Conservation (phyloP, 2,797 vertebrate species). For the Epinephelus malabaricus region DNA sequence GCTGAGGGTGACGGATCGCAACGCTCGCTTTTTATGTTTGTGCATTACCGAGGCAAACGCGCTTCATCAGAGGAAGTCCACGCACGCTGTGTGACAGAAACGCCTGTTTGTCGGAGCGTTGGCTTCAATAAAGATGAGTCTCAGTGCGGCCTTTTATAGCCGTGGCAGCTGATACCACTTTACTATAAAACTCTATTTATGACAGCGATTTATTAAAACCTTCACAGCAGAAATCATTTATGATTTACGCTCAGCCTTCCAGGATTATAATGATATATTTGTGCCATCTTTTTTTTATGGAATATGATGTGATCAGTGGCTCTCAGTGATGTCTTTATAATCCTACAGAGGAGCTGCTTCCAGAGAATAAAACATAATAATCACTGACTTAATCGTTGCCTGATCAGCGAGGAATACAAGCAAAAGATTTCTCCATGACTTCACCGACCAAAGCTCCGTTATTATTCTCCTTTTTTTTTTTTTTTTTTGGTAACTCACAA, state of each 20-base stretch:
- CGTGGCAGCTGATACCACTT: constrained; percentile 9
- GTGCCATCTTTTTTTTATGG: constrained; percentile 36
- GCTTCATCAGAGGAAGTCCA: constrained; percentile 41
- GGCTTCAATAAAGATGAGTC: constrained; percentile 25
- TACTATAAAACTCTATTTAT: constrained; percentile 28
- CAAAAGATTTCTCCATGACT: constrained; percentile 25
- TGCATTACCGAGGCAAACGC: constrained; percentile 29
- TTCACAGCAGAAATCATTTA: constrained; percentile 23
- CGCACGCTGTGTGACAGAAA: constrained; percentile 3
- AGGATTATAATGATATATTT: constrained; percentile 33
- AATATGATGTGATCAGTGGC: constrained; percentile 33
- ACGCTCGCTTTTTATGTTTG: constrained; percentile 34
- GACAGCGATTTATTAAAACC: constrained; percentile 33
- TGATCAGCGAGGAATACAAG: constrained; percentile 13
- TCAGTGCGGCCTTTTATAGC: constrained; percentile 18
- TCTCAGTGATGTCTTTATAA: constrained; percentile 31
- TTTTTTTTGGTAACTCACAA: constrained; percentile 8
- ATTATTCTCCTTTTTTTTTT: constrained; percentile 1
- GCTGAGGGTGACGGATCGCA: constrained; percentile 35
- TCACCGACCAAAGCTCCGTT: constrained; percentile 34
- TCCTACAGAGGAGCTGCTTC: constrained; percentile 8
- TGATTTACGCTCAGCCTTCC: constrained; percentile 27
- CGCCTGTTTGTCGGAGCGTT: constrained; percentile 4
- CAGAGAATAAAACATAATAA: constrained; percentile 25
- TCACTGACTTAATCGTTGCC: constrained; percentile 13